Evolutionary conservation across 2,797 vertebrate species (phyloP).

Genomic region (Saxicola maurus): DNA sequence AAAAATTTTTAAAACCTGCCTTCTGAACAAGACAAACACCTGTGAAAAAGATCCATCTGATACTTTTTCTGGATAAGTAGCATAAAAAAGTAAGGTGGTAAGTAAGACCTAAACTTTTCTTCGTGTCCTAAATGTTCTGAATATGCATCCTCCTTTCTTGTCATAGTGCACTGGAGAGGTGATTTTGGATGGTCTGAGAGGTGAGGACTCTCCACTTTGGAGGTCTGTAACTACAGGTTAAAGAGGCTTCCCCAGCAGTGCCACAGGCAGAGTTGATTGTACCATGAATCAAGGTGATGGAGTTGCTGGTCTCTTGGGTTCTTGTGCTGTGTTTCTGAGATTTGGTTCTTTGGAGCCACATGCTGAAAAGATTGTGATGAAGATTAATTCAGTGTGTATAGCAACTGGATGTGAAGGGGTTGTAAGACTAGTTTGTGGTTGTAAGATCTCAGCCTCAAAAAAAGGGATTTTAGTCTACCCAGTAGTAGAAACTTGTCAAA

Average conservation of each 20-base stretch:
- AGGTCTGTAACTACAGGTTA: neutral
- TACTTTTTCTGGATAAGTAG: neutral
- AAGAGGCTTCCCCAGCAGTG: neutral
- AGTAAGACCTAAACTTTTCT: neutral
- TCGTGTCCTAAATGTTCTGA: neutral
- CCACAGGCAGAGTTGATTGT: neutral
- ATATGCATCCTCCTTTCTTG: neutral
- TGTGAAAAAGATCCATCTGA: neutral
- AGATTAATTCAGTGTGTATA: neutral
- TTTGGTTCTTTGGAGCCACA: neutral
- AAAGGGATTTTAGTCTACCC: neutral
- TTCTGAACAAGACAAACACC: neutral
- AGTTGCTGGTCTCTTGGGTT: neutral
- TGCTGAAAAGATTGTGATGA: neutral
- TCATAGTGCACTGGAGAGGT: neutral
- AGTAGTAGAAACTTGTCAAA: neutral
- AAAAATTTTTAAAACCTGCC: neutral
- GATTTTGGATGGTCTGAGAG: neutral
- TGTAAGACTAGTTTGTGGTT: neutral
- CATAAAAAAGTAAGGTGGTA: neutral
- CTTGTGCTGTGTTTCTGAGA: neutral
- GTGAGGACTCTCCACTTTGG: neutral
- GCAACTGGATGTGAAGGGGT: neutral
- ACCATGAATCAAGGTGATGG: neutral
- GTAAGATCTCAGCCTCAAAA: neutral